Conservation (phyloP, 2,113 vertebrate species). For the Xiphophorus hellerii region DNA sequence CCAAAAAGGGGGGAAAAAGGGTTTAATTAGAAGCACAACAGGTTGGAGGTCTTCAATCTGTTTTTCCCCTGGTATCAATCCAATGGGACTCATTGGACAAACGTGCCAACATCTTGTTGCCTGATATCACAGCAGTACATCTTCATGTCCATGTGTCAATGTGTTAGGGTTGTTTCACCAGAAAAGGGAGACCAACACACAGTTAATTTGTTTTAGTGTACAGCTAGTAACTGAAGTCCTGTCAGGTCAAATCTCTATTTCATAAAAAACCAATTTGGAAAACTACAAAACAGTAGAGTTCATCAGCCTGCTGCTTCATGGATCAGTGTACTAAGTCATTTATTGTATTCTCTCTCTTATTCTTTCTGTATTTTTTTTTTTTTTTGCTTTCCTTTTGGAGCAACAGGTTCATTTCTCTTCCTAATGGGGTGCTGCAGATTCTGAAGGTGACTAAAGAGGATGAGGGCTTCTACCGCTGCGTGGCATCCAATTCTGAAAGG, state of each 20-base stretch:
- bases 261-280: not conserved
- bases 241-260: not conserved
- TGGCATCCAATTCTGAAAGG: constrained; percentile 84
- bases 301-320: constrained; percentile 22
- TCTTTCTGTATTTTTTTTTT: constrained; percentile 11
- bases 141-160: not conserved
- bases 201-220: not conserved
- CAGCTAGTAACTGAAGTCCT: not conserved
- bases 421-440: constrained; percentile 96
- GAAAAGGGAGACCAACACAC: not conserved
- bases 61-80: not conserved
- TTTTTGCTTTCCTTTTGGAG: not conserved
- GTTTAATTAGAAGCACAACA: not conserved
- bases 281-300: constrained; percentile 2
- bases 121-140: not conserved
- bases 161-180: not conserved
- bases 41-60: no score
- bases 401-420: constrained; percentile 90
- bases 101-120: not conserved
- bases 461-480: constrained; percentile 87
- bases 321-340: constrained; percentile 21
- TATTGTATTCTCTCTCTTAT: not conserved
- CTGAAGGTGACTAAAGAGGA: constrained; percentile 85
- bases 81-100: no score
- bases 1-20: no score